Evolutionary conservation across 2,113 vertebrate species (phyloP).

Genomic region (Picathartes gymnocephalus): DNA sequence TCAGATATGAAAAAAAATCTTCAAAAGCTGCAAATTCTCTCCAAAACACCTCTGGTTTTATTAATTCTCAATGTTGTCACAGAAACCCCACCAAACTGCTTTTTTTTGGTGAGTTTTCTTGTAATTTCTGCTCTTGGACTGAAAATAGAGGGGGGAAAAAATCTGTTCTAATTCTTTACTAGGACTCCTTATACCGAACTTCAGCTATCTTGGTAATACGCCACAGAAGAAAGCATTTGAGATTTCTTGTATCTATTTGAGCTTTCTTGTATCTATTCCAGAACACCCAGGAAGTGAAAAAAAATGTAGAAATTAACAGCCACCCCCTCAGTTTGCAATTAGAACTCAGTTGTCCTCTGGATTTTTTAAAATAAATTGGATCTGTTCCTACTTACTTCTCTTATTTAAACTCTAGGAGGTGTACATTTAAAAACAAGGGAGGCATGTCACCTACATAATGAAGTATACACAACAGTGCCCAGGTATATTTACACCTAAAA

Average conservation of each 20-base stretch:
- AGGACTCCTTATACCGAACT: not conserved
- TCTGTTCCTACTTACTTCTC: not conserved
- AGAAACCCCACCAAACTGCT: not conserved
- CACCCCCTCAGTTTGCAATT: not conserved
- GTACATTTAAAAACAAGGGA: not conserved
- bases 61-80: not conserved
- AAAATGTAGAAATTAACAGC: not conserved
- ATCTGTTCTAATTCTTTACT: not conserved
- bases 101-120: not conserved
- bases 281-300: not conserved
- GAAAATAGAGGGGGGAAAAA: not conserved
- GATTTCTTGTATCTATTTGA: not conserved
- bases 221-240: not conserved
- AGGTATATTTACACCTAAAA: not conserved
- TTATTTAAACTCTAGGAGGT: not conserved
- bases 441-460: fast-evolving
- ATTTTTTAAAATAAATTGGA: not conserved
- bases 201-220: not conserved
- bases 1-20: not conserved
- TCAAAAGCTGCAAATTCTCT: not conserved
- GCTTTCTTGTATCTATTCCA: not conserved
- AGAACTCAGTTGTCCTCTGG: not conserved
- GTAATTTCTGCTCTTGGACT: not conserved
- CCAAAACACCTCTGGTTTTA: not conserved
- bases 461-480: not conserved